phyloP scores from a whole-genome alignment of 2,888 invertebrate genomes.

The Slavum lentiscoides region DNA sequence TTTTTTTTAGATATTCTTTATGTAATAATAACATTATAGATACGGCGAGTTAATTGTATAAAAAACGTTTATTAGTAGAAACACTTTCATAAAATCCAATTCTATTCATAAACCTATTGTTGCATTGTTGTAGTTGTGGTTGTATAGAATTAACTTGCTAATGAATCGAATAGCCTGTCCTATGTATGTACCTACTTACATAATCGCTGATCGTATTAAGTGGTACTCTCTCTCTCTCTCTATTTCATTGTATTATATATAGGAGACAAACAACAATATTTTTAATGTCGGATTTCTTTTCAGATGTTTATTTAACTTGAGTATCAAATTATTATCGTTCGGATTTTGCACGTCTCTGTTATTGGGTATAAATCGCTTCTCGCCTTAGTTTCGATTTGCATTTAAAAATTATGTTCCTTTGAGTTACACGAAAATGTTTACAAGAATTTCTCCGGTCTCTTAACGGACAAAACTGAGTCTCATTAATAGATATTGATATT shows the following conservation, averaged over 20 bases:
- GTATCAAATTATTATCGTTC: constrained; percentile 30
- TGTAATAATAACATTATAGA: neutral
- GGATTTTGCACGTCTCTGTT: constrained; percentile 12
- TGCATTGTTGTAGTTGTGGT: neutral
- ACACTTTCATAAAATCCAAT: neutral
- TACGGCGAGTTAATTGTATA: neutral
- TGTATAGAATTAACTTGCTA: neutral
- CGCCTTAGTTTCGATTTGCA: constrained; percentile 44
- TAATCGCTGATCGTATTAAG: neutral
- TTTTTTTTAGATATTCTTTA: constrained; percentile 3
- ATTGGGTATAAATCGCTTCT: constrained; percentile 38
- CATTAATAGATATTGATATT: constrained; percentile 42
- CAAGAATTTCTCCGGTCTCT: constrained; percentile 24
- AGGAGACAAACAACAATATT: neutral
- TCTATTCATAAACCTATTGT: neutral
- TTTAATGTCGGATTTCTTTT: constrained; percentile 15
- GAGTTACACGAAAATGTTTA: neutral
- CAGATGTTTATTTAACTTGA: constrained; percentile 34
- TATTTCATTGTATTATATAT: neutral
- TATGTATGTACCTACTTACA: neutral
- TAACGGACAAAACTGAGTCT: constrained; percentile 41
- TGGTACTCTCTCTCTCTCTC: neutral
- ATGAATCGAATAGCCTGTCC: neutral
- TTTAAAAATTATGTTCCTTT: constrained; percentile 42
- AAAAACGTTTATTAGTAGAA: neutral